phyloP scores from a whole-genome alignment of 2,797 vertebrate species.

The Hoplostethus mediterraneus region DNA sequence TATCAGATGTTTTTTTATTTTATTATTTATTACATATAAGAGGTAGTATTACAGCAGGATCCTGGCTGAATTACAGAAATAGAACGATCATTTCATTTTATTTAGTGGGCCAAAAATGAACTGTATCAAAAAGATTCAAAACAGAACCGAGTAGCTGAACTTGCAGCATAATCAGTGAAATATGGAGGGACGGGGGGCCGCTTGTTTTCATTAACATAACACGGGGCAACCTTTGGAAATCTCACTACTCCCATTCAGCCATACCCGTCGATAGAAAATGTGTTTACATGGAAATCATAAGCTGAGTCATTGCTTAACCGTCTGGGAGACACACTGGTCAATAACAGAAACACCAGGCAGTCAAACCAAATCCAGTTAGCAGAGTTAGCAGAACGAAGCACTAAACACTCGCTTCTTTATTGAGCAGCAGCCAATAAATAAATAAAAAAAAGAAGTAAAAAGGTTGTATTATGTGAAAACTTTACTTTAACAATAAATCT shows the following conservation, averaged over 20 bases:
- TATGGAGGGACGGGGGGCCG: no score
- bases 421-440: no score
- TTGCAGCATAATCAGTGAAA: no score
- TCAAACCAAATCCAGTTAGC: slow-evolving; percentile 21
- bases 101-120: not conserved
- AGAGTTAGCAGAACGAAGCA: slow-evolving; percentile 6
- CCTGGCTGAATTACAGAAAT: slow-evolving; percentile 10
- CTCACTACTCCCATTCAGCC: not conserved
- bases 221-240: not conserved
- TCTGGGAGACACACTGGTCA: slow-evolving; percentile 3
- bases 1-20: not conserved
- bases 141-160: not conserved
- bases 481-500: no score
- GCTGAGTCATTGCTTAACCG: slow-evolving; percentile 16
- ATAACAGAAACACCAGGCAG: not conserved
- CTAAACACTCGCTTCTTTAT: not conserved
- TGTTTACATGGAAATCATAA: slow-evolving; percentile 23
- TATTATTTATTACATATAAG: not conserved
- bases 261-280: slow-evolving; percentile 4
- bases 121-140: no score
- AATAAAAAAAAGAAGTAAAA: no score
- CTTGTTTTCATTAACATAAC: no score
- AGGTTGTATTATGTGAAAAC: no score
- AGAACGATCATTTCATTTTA: not conserved
- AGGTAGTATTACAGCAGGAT: not conserved